phyloP scores from a whole-genome alignment of 2,888 invertebrate genomes.

The Hypomecis atomaria region DNA sequence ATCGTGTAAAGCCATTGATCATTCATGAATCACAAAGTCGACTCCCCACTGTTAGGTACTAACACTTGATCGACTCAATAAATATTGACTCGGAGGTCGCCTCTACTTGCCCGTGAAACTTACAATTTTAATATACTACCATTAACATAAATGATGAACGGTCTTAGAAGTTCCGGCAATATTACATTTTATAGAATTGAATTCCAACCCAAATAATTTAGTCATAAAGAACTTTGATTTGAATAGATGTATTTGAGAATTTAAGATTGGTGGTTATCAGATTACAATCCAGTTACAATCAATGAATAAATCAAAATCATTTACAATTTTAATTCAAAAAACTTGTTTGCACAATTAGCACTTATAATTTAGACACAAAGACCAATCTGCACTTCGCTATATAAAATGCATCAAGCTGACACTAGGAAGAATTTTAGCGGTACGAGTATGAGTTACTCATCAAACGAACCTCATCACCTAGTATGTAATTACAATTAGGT shows the following conservation, averaged over 20 bases:
- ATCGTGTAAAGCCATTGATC: conserved; percentile 18
- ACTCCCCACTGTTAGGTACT: conserved; percentile 1
- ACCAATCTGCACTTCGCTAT: no score
- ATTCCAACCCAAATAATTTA: background rate
- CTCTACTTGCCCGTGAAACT: conserved; percentile 11
- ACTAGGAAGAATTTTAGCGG: no score
- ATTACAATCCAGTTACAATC: background rate
- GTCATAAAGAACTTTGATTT: background rate
- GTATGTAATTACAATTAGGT: no score
- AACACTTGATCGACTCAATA: conserved; percentile 1
- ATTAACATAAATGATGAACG: conserved; percentile 19
- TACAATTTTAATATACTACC: conserved; percentile 15
- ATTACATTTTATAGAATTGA: background rate
- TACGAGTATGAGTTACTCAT: no score
- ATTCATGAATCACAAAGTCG: conserved; percentile 17
- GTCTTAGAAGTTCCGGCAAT: conserved; percentile 9
- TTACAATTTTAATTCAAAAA: no score
- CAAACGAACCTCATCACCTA: no score
- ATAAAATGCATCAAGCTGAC: no score
- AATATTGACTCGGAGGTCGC: conserved; percentile 22
- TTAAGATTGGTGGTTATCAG: background rate
- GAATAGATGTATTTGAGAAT: background rate
- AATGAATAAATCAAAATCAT: no score
- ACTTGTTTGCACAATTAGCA: no score
- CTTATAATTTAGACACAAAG: no score